These are phyloP conservation scores for Phylloscopus trochiloides DNA, from an alignment of 2,113 vertebrate species.

Conservation along the genomic window DNA sequence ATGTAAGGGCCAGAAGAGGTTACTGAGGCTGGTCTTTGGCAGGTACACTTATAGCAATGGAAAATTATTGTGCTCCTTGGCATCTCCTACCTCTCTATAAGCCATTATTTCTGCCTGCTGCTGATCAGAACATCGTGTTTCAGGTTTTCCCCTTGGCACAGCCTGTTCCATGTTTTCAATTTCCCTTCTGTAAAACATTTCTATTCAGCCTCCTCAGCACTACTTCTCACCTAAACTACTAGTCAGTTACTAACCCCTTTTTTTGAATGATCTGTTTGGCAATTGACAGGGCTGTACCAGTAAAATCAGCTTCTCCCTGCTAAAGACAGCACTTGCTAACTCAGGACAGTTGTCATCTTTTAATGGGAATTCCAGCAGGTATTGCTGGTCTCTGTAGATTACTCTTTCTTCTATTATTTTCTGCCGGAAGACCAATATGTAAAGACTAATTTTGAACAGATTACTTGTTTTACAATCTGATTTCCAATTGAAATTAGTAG, in stretches of 20 bases:
- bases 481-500: constrained; percentile 2
- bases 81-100: neutral
- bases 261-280: neutral
- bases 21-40: neutral
- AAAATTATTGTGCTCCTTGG: neutral
- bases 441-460: constrained; percentile 9
- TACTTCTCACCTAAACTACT: neutral
- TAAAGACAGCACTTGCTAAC: neutral
- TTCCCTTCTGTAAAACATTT: neutral
- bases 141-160: neutral
- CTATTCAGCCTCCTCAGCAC: neutral
- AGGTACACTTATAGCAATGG: neutral
- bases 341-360: neutral
- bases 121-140: neutral
- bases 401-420: neutral
- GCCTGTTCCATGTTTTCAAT: neutral
- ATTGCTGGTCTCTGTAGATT: neutral
- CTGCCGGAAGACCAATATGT: neutral
- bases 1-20: neutral
- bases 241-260: neutral
- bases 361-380: neutral
- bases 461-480: neutral
- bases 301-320: constrained; percentile 12
- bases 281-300: neutral
- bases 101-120: neutral